Percentiles rank a stretch among this genome's conserved stretches.
These are phyloP conservation scores for Phalangium opilio DNA, from an alignment of 2,888 invertebrate species.

Conservation along the genomic window DNA sequence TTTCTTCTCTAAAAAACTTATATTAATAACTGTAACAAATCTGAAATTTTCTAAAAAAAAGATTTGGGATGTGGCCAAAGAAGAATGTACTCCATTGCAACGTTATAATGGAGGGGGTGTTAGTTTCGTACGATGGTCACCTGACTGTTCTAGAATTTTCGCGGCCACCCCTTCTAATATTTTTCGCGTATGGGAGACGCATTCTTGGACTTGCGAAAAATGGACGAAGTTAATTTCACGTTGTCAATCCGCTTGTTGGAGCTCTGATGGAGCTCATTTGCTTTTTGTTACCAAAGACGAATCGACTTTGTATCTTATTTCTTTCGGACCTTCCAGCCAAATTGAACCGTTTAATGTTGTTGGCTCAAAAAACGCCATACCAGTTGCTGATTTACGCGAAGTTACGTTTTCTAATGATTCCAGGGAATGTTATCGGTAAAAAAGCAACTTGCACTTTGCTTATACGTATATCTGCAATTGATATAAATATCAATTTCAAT, in stretches of 20 bases:
- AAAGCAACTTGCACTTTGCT: too few species aligned
- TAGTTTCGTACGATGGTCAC: conserved; percentile 61
- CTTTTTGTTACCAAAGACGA: conserved; percentile 72
- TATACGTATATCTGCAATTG: neutral
- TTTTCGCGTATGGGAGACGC: conserved; percentile 69
- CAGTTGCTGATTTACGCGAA: conserved; percentile 48
- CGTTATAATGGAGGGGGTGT: conserved; percentile 47
- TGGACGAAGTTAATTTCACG: conserved; percentile 59
- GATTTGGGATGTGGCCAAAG: conserved; percentile 3
- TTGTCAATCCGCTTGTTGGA: conserved; percentile 74
- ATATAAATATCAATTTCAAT: neutral
- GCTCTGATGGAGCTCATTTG: conserved; percentile 54
- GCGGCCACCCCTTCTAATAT: conserved; percentile 61
- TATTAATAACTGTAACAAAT: neutral
- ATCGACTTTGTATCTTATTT: conserved; percentile 54
- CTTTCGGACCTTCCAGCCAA: conserved; percentile 32
- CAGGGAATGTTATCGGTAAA: conserved; percentile 14
- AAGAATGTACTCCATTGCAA: neutral
- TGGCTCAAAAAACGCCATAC: conserved; percentile 41
- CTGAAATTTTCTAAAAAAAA: too few species aligned
- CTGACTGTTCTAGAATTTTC: conserved; percentile 59
- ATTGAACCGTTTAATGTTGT: conserved; percentile 24
- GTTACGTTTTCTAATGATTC: too few species aligned
- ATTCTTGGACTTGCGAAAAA: conserved; percentile 55
- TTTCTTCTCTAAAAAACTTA: neutral